phyloP scores from a whole-genome alignment of 2,797 vertebrate species.

The Halcyon badia region DNA sequence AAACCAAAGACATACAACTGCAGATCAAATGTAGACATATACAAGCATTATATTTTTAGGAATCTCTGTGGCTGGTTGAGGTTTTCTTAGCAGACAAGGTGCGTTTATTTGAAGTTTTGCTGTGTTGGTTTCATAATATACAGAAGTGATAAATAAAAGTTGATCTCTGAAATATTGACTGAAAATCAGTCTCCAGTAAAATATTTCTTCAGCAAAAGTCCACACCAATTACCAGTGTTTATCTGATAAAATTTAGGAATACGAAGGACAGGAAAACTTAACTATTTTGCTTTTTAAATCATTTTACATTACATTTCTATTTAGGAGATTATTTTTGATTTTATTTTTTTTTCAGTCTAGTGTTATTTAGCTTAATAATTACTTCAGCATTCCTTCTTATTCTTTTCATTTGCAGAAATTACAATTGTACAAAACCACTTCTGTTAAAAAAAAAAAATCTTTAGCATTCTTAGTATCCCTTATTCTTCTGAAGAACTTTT shows the following conservation, averaged over 20 bases:
- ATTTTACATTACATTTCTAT: background rate
- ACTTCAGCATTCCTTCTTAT: background rate
- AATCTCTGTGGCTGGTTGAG: background rate
- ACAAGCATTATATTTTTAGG: background rate
- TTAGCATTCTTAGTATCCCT: background rate
- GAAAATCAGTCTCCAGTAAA: background rate
- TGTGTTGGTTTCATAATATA: background rate
- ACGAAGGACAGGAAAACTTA: background rate
- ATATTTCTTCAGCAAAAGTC: background rate
- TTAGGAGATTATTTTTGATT: background rate
- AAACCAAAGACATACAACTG: background rate
- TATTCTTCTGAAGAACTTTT: background rate
- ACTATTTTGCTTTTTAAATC: background rate
- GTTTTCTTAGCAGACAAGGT: background rate
- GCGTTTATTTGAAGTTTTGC: background rate
- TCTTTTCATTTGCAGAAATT: background rate
- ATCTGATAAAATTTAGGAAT: background rate
- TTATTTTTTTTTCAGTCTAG: background rate
- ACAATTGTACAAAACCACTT: background rate
- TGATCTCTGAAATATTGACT: background rate
- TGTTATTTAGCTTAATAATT: background rate
- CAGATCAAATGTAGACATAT: background rate
- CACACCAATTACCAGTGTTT: background rate
- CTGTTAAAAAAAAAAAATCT: background rate
- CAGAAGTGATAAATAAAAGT: background rate